These are phyloP conservation scores for Coelogynopora nodosa DNA, from an alignment of 2,888 invertebrate genomes.

Conservation along the genomic window DNA sequence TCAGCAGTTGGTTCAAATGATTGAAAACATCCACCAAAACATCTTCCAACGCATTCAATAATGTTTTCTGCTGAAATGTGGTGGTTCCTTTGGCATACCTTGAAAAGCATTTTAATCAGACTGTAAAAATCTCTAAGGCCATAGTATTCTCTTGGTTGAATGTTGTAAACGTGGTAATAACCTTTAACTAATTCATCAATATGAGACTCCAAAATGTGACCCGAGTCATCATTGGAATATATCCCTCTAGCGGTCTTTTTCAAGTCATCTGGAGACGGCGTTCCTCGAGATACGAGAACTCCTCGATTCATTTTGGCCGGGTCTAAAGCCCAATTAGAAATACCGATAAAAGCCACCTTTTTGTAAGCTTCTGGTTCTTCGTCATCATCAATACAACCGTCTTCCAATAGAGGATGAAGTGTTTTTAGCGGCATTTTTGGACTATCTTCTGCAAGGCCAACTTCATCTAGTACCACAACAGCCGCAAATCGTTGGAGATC, in stretches of 20 bases:
- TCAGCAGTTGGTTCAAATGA: background rate
- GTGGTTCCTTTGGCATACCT: background rate
- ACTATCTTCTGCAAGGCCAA: constrained; percentile 58
- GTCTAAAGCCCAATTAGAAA: constrained; percentile 61
- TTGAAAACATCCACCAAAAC: background rate
- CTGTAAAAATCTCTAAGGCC: constrained; percentile 58
- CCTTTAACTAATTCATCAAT: constrained; percentile 18
- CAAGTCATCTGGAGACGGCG: constrained; percentile 50
- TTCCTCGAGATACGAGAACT: constrained; percentile 54
- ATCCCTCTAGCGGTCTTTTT: constrained; percentile 49
- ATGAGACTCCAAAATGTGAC: background rate
- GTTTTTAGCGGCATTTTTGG: constrained; percentile 58
- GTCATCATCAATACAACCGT: constrained; percentile 56
- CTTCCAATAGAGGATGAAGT: constrained; percentile 58
- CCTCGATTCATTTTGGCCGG: constrained; percentile 61
- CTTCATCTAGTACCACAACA: constrained; percentile 58
- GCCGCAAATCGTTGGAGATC: constrained; percentile 53
- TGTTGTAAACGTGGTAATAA: background rate
- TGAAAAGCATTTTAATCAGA: constrained; percentile 49
- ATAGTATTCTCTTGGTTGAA: constrained; percentile 53
- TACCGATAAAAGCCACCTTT: constrained; percentile 59
- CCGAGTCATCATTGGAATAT: constrained; percentile 46
- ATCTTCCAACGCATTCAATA: background rate
- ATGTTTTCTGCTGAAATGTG: background rate
- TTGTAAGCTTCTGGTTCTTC: constrained; percentile 52